Percentiles rank a stretch among this genome's conserved stretches.
Conservation (phyloP, 2,113 vertebrate species). For the Pitta sordida region DNA sequence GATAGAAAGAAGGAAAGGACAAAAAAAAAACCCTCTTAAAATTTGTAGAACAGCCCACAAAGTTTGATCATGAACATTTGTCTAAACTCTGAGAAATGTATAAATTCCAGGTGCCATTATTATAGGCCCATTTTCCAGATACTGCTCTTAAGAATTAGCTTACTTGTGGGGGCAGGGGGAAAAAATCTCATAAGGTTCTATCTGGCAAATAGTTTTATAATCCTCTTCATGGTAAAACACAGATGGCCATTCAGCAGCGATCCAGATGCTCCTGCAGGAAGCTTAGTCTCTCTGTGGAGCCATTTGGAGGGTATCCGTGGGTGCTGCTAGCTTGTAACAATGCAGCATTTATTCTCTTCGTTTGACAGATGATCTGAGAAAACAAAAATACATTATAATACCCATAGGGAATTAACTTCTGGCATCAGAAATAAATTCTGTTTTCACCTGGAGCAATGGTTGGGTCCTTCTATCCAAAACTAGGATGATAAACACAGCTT, state of each 20-base stretch:
- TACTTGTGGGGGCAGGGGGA: not conserved
- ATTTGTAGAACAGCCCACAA: not conserved
- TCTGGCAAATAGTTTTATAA: conserved; percentile 42
- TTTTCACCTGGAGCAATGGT: not conserved
- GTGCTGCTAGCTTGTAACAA: conserved; percentile 39
- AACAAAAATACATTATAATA: not conserved
- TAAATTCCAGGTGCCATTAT: not conserved
- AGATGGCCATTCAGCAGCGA: conserved; percentile 36
- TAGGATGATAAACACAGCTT: not conserved
- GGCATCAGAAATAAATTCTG: not conserved
- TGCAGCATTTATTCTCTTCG: not conserved
- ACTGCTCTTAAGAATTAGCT: not conserved
- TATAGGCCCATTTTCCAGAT: not conserved
- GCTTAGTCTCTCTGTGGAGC: conserved; percentile 39
- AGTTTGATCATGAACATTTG: not conserved
- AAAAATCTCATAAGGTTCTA: not conserved
- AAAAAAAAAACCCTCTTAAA: not conserved
- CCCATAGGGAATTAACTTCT: not conserved
- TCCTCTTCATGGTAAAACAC: not conserved
- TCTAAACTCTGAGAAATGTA: not conserved
- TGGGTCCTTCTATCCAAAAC: not conserved
- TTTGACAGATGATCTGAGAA: not conserved
- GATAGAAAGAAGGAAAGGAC: not conserved
- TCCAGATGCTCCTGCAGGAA: conserved; percentile 65
- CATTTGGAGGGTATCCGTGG: conserved; percentile 34